These are phyloP conservation scores for Etia nguti DNA, from an alignment of 2,113 vertebrate genomes.

Conservation along the genomic window DNA sequence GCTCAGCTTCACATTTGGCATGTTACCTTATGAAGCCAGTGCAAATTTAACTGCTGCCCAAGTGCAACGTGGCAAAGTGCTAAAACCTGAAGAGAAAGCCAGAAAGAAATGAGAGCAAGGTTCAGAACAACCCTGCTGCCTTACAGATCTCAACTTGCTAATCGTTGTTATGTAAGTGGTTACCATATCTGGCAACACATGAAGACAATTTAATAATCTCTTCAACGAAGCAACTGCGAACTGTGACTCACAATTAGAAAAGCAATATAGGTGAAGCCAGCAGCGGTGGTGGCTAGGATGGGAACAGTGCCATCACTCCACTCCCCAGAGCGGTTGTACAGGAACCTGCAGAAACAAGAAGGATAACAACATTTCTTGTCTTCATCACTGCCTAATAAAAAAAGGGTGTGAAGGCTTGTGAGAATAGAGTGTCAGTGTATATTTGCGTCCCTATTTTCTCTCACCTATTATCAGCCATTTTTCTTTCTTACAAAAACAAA, in stretches of 20 bases:
- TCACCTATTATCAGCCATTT: neutral
- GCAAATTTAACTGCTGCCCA: conserved; percentile 94
- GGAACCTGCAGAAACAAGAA: conserved; percentile 78
- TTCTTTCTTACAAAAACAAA: neutral
- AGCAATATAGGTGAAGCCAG: conserved; percentile 86
- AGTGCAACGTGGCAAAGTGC: conserved; percentile 90
- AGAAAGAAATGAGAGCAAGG: neutral
- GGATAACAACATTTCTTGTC: neutral
- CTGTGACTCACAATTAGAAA: conserved; percentile 82
- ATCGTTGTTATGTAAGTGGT: neutral
- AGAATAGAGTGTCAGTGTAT: neutral
- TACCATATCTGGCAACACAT: neutral
- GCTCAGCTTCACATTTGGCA: neutral
- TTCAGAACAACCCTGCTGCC: neutral
- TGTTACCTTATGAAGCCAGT: conserved; percentile 98
- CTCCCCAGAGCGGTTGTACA: conserved; percentile 88
- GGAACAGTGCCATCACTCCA: conserved; percentile 96
- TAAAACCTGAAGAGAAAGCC: conserved; percentile 76
- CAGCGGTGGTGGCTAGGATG: conserved; percentile 85
- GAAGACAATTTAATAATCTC: neutral
- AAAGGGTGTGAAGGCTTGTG: neutral
- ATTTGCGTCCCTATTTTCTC: neutral
- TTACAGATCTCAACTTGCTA: neutral
- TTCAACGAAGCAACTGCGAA: neutral
- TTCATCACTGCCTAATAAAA: neutral